Percentiles rank a stretch among this genome's conserved stretches.
Evolutionary conservation across 2,888 invertebrate genomes (phyloP).

Genomic region (Abrostola tripartita): DNA sequence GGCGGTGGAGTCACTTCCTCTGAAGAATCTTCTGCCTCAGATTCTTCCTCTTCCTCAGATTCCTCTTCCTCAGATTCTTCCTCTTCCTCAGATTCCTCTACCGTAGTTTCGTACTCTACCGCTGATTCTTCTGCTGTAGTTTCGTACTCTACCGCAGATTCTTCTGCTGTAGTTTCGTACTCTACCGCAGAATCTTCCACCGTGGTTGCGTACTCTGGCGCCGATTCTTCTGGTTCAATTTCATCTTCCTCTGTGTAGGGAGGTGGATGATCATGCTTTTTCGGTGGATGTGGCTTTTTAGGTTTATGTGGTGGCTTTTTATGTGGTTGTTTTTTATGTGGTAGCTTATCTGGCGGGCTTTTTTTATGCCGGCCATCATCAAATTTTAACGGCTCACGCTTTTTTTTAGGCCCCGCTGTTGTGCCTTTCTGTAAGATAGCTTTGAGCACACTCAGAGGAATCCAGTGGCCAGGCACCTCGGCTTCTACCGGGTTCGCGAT

Average conservation of each 20-base stretch:
- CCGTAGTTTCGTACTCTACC: background rate
- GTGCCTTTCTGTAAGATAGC: constrained; percentile 47
- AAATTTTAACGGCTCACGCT: background rate
- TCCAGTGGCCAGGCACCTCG: constrained; percentile 75
- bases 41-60: background rate
- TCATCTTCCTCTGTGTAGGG: too few relatives aligned
- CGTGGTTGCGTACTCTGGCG: too few relatives aligned
- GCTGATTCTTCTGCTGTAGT: background rate
- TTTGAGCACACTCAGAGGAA: constrained; percentile 73
- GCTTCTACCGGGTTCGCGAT: constrained; percentile 76
- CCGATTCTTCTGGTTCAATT: too few relatives aligned
- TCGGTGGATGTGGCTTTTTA: background rate
- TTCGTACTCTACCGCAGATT: background rate
- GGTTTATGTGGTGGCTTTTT: background rate
- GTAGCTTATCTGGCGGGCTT: constrained; percentile 1
- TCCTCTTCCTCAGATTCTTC: background rate
- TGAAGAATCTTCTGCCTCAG: background rate
- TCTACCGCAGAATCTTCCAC: too few relatives aligned
- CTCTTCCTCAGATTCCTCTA: constrained; percentile 1
- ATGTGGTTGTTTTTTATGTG: constrained; percentile 8
- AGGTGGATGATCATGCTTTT: background rate
- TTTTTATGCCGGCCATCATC: background rate
- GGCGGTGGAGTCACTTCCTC: background rate
- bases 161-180: background rate
- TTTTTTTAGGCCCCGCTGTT: background rate